phyloP scores from a whole-genome alignment of 92 coral and sea anemone species.

The Meandrina meandrites region DNA sequence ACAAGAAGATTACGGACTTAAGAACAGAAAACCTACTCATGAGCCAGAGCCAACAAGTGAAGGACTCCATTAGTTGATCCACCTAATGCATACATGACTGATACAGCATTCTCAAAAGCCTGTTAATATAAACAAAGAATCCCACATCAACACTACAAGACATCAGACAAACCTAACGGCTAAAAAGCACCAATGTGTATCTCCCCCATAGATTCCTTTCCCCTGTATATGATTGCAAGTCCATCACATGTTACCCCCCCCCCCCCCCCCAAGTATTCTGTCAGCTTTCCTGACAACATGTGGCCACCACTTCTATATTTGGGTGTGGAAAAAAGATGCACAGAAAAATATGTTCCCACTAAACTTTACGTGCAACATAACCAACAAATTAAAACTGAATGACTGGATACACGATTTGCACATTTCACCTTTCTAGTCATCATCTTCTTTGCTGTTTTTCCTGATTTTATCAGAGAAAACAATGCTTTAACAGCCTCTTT shows the following conservation, averaged over 20 bases:
- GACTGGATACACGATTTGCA: background rate
- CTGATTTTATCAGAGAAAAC: slow-evolving; percentile 73
- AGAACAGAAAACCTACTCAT: slow-evolving; percentile 60
- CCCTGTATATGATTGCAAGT: background rate
- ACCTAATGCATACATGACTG: slow-evolving; percentile 83
- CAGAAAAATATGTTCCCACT: background rate
- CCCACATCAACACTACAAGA: background rate
- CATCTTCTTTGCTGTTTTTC: slow-evolving; percentile 67
- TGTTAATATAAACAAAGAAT: slow-evolving; percentile 8
- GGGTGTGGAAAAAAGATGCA: background rate
- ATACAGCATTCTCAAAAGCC: slow-evolving; percentile 90
- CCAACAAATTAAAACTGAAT: background rate
- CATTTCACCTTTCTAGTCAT: slow-evolving; percentile 68
- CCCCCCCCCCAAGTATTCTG: background rate
- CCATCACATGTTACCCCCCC: background rate
- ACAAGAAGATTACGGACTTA: background rate
- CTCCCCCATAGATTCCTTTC: background rate
- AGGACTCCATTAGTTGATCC: slow-evolving; percentile 90
- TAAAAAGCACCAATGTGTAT: background rate
- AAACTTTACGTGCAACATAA: background rate
- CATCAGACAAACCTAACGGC: background rate
- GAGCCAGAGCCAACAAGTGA: slow-evolving; percentile 84
- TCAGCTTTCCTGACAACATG: background rate
- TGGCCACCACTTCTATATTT: background rate
- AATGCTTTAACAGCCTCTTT: slow-evolving; percentile 75